Conservation (phyloP, 2,888 invertebrate species). For the Cacoxenus indagator region DNA sequence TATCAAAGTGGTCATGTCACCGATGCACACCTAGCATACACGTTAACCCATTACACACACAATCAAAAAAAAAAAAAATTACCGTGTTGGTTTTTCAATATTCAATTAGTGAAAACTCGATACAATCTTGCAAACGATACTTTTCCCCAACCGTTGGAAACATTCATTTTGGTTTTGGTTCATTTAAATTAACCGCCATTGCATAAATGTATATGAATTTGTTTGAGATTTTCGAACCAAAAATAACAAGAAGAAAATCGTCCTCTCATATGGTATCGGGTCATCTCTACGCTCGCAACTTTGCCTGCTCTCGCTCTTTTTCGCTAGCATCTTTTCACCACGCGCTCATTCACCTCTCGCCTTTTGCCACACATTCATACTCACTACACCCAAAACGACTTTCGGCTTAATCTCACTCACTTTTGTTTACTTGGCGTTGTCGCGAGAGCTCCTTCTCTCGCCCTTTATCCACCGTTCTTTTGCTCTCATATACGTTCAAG, state of each 20-base stretch:
- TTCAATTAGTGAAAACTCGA: not conserved
- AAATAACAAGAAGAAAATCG: not conserved
- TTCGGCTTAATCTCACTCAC: constrained; percentile 59
- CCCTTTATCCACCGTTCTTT: constrained; percentile 10
- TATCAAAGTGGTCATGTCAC: too few relatives aligned
- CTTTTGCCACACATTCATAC: constrained; percentile 53
- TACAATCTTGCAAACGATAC: not conserved
- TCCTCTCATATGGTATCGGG: constrained; percentile 16
- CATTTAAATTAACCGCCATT: too few relatives aligned
- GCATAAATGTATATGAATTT: too few relatives aligned
- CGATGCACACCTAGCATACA: too few relatives aligned
- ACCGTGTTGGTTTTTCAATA: not conserved
- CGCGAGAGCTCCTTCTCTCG: constrained; percentile 44
- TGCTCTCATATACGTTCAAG: constrained; percentile 32
- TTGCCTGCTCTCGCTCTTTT: constrained; percentile 4
- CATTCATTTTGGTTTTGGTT: too few relatives aligned
- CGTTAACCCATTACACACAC: too few relatives aligned
- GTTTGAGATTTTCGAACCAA: too few relatives aligned
- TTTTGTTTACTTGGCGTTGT: constrained; percentile 31
- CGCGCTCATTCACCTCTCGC: constrained; percentile 27
- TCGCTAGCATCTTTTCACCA: constrained; percentile 15
- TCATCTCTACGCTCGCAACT: constrained; percentile 18
- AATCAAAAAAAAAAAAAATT: not conserved
- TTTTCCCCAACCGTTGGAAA: too few relatives aligned
- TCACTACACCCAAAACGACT: constrained; percentile 64